Evolutionary conservation across 2,888 invertebrate species (phyloP).

Genomic region (Drosophila silvestris): DNA sequence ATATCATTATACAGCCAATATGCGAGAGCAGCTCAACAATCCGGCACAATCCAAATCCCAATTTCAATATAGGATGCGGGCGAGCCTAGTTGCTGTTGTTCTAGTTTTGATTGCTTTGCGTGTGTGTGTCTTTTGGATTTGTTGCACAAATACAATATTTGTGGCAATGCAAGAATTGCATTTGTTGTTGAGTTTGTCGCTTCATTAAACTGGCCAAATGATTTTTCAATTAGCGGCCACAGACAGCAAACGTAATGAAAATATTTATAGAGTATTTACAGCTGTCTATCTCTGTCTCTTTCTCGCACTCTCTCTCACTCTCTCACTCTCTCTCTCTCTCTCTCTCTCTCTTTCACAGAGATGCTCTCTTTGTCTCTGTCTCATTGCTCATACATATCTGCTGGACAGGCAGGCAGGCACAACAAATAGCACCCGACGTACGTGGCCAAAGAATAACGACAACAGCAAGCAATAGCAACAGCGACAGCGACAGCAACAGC

Average conservation of each 20-base stretch:
- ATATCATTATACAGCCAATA: conserved; percentile 59
- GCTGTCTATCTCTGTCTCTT: background rate
- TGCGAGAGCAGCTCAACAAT: conserved; percentile 1
- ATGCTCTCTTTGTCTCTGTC: conserved; percentile 22
- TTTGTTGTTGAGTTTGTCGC: conserved; percentile 26
- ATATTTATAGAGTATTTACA: conserved; percentile 53
- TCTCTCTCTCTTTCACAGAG: background rate
- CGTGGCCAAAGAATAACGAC: conserved; percentile 25
- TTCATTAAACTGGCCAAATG: conserved; percentile 65
- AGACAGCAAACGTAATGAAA: conserved; percentile 50
- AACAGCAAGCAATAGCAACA: conserved; percentile 15
- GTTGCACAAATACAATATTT: conserved; percentile 35
- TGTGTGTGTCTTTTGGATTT: conserved; percentile 15
- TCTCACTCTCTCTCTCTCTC: background rate
- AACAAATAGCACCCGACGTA: conserved; percentile 41
- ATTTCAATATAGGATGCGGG: conserved; percentile 26
- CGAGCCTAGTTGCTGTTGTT: conserved; percentile 10
- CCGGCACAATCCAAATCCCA: background rate
- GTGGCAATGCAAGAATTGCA: conserved; percentile 38
- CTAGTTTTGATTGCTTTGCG: conserved; percentile 9
- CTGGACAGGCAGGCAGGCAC: conserved; percentile 13
- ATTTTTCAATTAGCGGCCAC: conserved; percentile 68
- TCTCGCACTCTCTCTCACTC: background rate
- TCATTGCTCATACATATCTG: conserved; percentile 35
- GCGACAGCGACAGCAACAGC: conserved; percentile 17